Evolutionary conservation across 2,888 invertebrate species (phyloP), one percentile per base, ranked within the genome.

Genomic region (Halictus quadricinctus): DNA sequence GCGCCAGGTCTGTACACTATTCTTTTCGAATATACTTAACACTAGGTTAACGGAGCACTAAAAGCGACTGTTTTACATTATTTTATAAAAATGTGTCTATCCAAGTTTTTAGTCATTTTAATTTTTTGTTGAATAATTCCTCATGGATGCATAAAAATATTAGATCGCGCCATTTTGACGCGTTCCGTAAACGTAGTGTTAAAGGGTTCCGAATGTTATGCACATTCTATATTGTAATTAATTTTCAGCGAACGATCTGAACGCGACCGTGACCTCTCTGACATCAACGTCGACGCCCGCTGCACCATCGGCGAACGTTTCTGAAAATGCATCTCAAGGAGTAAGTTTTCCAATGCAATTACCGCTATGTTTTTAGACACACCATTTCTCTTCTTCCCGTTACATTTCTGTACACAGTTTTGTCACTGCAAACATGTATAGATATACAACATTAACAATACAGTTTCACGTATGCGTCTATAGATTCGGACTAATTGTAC

Each of bases 201-300:
- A 46, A 12, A 46, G 46, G 46, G 12, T 46, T 48, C 15, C 15
- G 5, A 50, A n/a, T 60, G 3, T 58, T 8, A 18, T 1, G 18
- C 46, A 29, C 18, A 48, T 73, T 60, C 13, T 75, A 7, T 36
- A 58, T 48, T 70, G 5, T 12, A 7, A 46, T 15, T 58, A 69
- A 83, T n/a, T 29, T 2, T n/a, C 81, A 95, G 95, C 95, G 50
- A 94, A 95, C 84, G 95, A 96, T 92, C 95, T 95, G 7, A 95
- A 95, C 88, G 96, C 96, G 18, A 95, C 96, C 0, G 94, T 95
- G n/a, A 96, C 96, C 91, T 96, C 96, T 91, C 92, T 96, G 88
- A 95, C 95, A 72, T 95, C 95, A 29, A 89, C 94, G 58, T 81
- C 90, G 73, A 86, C 87, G 48, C 95, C 95, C 36, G 74, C 54